Conservation (phyloP, 2,888 invertebrate genomes). For the Apodemia mormo region DNA sequence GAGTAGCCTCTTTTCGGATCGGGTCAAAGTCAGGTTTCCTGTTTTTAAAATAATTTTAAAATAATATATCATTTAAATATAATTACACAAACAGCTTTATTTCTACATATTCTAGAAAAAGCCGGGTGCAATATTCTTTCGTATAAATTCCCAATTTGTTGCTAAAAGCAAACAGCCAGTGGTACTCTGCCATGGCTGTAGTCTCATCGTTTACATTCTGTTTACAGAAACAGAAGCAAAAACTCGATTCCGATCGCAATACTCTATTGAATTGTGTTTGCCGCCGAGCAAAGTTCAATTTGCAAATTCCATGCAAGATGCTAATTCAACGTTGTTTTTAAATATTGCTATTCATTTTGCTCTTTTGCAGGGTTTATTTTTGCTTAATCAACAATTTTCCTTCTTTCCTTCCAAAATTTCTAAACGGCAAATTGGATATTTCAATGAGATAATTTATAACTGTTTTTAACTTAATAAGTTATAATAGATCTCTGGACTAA, state of each 20-base stretch:
- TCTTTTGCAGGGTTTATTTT: slow-evolving; percentile 8
- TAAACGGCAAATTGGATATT: no score
- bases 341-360: slow-evolving; percentile 10
- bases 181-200: slow-evolving; percentile 51
- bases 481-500: no score
- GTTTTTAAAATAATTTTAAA: no score
- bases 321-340: slow-evolving; percentile 22
- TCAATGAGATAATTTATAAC: no score
- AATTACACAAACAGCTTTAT: background rate
- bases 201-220: slow-evolving; percentile 73
- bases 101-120: background rate
- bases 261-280: slow-evolving; percentile 38
- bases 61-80: no score
- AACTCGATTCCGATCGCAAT: slow-evolving; percentile 42
- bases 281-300: slow-evolving; percentile 27
- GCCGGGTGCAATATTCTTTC: slow-evolving; percentile 32
- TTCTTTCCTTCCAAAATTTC: no score
- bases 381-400: slow-evolving; percentile 29
- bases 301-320: slow-evolving; percentile 35
- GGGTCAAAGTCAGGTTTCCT: no score
- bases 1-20: no score
- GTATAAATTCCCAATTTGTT: slow-evolving; percentile 50
- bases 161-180: slow-evolving; percentile 63
- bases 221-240: slow-evolving; percentile 68
- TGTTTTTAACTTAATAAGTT: no score